Evolutionary conservation across 2,888 invertebrate genomes (phyloP).

Genomic region (Cephus sareptanus): DNA sequence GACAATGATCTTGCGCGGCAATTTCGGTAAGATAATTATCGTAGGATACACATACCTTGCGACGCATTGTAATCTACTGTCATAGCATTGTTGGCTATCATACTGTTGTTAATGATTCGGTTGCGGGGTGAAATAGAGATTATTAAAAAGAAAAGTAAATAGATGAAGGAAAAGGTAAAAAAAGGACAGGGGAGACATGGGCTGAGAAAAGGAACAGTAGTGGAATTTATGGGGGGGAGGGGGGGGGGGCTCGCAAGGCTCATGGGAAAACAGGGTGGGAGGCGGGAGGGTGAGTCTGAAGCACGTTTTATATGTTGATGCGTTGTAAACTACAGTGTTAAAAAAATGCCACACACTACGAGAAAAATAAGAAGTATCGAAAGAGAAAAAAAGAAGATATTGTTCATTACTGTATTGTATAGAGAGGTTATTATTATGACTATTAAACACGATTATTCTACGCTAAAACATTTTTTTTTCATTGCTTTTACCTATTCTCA

Average conservation of each 20-base stretch:
- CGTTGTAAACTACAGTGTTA: neutral
- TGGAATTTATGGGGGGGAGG: neutral
- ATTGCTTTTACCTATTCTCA: neutral
- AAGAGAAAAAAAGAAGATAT: constrained; percentile 1
- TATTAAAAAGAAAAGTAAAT: too few species aligned
- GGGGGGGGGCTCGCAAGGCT: neutral
- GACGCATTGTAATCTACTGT: neutral
- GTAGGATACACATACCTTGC: neutral
- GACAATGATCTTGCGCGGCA: neutral
- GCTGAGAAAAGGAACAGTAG: too few species aligned
- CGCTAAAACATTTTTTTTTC: neutral
- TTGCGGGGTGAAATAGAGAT: neutral
- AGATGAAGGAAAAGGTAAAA: too few species aligned
- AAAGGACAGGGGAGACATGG: too few species aligned
- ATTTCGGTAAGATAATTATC: too few species aligned
- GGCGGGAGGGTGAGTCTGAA: too few species aligned
- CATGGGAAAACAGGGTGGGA: too few species aligned
- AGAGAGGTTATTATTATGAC: constrained; percentile 12
- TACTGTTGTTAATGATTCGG: neutral
- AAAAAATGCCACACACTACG: neutral
- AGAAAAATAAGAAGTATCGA: too few species aligned
- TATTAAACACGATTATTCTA: constrained; percentile 15
- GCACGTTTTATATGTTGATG: neutral
- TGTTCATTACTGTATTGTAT: constrained; percentile 5
- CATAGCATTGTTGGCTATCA: constrained; percentile 1